Conservation (phyloP, 1,140 invertebrate genomes). For the Ganaspis sp. region DNA sequence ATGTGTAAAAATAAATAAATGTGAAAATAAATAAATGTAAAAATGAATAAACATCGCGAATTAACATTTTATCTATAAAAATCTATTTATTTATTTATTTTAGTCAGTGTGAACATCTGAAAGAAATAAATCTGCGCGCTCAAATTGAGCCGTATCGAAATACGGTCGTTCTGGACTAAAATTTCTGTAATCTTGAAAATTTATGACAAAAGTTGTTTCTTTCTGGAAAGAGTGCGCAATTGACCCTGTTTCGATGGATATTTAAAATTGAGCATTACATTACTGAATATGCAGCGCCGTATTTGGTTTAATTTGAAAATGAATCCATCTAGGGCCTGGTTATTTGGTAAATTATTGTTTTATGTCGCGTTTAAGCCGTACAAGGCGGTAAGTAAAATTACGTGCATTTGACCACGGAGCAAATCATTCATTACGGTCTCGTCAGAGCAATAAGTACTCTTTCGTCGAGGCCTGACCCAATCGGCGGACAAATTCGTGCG, state of each 20-base stretch:
- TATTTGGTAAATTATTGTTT: not conserved
- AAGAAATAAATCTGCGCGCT: too few species aligned
- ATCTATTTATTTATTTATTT: too few species aligned
- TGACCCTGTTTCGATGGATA: not conserved
- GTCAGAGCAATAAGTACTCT: slow-evolving; percentile 19
- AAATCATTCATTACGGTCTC: slow-evolving; percentile 20
- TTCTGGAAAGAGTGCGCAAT: too few species aligned
- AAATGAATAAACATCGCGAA: too few species aligned
- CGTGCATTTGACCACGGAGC: not conserved
- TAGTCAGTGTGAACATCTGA: too few species aligned
- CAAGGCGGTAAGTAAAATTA: not conserved
- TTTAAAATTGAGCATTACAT: not conserved
- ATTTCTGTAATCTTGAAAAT: too few species aligned
- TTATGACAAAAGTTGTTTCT: too few species aligned
- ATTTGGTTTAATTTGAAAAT: slow-evolving; percentile 36
- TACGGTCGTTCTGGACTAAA: too few species aligned
- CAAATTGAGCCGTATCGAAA: too few species aligned
- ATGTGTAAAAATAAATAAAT: too few species aligned
- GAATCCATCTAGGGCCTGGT: slow-evolving; percentile 26
- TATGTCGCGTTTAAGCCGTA: slow-evolving; percentile 1
- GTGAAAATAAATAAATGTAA: too few species aligned
- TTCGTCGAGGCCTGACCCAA: slow-evolving; percentile 40
- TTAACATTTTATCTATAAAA: too few species aligned
- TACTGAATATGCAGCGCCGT: not conserved
- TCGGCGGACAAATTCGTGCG: slow-evolving; percentile 57